phyloP scores from a whole-genome alignment of 2,113 vertebrate genomes.

The Zeus faber region DNA sequence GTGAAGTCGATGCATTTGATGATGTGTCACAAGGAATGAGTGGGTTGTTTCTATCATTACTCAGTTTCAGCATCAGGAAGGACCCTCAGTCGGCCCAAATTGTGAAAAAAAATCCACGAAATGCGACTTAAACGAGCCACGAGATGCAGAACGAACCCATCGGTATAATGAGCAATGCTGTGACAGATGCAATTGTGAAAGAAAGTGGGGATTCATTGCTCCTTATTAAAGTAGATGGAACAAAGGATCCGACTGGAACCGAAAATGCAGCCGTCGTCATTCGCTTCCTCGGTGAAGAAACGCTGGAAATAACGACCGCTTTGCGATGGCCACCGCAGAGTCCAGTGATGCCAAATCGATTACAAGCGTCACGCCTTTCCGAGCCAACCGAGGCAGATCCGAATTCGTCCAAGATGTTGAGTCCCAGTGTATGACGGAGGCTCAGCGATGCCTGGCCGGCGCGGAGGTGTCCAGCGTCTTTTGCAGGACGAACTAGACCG shows the following conservation, averaged over 20 bases:
- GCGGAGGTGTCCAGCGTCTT: too few species aligned
- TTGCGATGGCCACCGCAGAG: neutral
- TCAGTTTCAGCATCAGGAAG: slow-evolving; percentile 1
- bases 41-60: neutral
- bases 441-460: too few species aligned
- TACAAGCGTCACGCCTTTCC: too few species aligned
- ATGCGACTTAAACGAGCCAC: slow-evolving; percentile 5
- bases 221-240: slow-evolving; percentile 10
- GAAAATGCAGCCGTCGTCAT: slow-evolving; percentile 9
- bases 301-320: neutral
- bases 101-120: neutral
- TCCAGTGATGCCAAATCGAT: slow-evolving; percentile 1
- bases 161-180: slow-evolving; percentile 1
- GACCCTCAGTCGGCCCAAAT: slow-evolving; percentile 2
- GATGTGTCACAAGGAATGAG: neutral
- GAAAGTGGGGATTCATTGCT: neutral
- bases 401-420: too few species aligned
- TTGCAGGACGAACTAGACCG: too few species aligned
- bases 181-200: slow-evolving; percentile 4
- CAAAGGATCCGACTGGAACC: neutral
- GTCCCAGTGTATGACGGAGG: too few species aligned
- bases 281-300: neutral
- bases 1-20: slow-evolving; percentile 9
- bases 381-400: too few species aligned
- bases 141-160: slow-evolving; percentile 4